Evolutionary conservation across 2,797 vertebrate species (phyloP).

Genomic region (Tragelaphus oryx): DNA sequence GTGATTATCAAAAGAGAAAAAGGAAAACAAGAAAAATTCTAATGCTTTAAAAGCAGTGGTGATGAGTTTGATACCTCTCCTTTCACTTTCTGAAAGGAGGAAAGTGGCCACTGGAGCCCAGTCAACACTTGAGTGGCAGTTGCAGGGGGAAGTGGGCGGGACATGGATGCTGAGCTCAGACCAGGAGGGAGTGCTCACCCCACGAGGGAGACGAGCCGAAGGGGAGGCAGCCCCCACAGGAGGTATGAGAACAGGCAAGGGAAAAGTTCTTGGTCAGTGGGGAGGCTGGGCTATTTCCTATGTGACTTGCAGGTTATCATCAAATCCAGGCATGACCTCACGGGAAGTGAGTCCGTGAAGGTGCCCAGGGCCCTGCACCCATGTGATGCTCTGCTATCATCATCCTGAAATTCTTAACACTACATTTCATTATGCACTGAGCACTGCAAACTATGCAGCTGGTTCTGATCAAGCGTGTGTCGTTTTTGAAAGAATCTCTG

Average conservation of each 20-base stretch:
- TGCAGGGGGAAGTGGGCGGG: fast-evolving
- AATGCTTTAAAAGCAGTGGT: constrained; percentile 15
- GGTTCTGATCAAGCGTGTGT: not conserved
- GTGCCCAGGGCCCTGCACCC: not conserved
- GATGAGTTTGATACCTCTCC: not conserved
- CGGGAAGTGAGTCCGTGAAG: fast-evolving
- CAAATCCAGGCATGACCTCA: not conserved
- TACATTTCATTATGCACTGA: not conserved
- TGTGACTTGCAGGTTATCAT: constrained; percentile 33
- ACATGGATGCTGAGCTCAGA: not conserved
- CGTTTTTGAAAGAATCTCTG: not conserved
- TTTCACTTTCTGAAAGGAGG: not conserved
- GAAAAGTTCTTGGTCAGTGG: not conserved
- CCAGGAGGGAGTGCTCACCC: not conserved
- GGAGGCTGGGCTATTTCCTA: constrained; percentile 39
- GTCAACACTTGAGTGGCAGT: not conserved
- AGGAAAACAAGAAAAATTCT: not conserved
- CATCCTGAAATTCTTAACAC: not conserved
- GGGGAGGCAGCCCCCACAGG: not conserved
- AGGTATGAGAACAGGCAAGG: constrained; percentile 13
- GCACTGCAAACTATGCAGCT: not conserved
- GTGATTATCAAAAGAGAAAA: not conserved
- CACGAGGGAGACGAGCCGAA: not conserved
- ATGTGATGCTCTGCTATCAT: not conserved
- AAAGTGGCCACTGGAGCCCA: not conserved